A percentile compares a stretch with the other conserved stretches of the same genome.
phyloP scores from a whole-genome alignment of 2,888 invertebrate genomes.

The Ichneumoninae sp. region DNA sequence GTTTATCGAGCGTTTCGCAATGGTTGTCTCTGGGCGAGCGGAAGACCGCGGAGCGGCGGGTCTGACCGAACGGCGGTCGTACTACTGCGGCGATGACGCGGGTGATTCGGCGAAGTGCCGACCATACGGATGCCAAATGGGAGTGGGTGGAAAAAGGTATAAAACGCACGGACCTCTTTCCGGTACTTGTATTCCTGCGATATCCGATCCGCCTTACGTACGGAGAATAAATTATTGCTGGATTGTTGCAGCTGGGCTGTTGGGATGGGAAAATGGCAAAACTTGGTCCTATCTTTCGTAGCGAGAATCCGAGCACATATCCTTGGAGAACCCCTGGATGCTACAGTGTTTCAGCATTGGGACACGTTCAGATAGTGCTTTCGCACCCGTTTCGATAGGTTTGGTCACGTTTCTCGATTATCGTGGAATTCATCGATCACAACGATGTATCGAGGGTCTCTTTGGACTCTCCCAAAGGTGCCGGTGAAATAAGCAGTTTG shows the following conservation, averaged over 20 bases:
- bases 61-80: slow-evolving; percentile 14
- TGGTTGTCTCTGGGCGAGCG: not conserved
- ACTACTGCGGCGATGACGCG: slow-evolving; percentile 22
- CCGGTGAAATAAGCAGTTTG: not conserved
- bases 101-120: slow-evolving; percentile 7
- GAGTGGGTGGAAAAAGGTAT: not conserved
- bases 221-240: not conserved
- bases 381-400: not conserved
- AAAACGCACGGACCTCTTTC: not conserved
- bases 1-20: not conserved
- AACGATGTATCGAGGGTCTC: not conserved
- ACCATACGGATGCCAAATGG: slow-evolving; percentile 1
- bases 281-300: not conserved
- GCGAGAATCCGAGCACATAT: not conserved
- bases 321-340: not conserved
- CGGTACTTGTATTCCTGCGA: not conserved
- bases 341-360: not conserved
- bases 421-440: not conserved
- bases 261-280: not conserved
- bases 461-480: not conserved
- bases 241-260: not conserved
- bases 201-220: not conserved
- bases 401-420: slow-evolving; percentile 1
- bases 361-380: not conserved
- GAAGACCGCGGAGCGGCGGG: not conserved